Evolutionary conservation across 2,797 vertebrate species (phyloP), one percentile per base, ranked within the genome.

Genomic region (Cottoperca gobio): DNA sequence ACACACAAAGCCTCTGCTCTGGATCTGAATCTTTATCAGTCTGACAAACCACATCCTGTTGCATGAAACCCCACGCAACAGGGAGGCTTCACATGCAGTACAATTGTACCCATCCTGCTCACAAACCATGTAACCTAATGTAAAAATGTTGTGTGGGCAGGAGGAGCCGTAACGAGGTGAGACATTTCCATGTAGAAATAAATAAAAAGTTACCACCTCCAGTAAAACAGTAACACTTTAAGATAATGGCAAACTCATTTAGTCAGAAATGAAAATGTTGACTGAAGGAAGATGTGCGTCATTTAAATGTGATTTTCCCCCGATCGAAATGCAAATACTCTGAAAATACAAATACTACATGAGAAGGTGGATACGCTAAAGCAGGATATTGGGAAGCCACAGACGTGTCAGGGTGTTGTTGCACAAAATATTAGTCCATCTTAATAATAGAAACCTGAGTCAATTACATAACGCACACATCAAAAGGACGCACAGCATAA

Each of bases 41-140:
- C 73, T 75, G 24, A 87, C 83, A 68, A 83, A 95, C 93, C 94
- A 95, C 94, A 95, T 95, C 94, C 94, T 93, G 89, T 90, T 83
- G 61, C 89, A 93, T 73, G 68, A 74, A 91, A 89, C 85, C 81
- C 88, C 87, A 80, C 86, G 53, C 86, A 85, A 72, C 81, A 88
- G 65, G 76, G 87, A 83, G 76, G 57, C 76, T 84, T 59, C 31
- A 82, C 53, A 74, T 61, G 80, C 70, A 85, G 37, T 57, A n/a
- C 42, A 58, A 79, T 84, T 85, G 46, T 86, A 87, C 64, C 71
- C 57, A 81, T 74, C 69, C 78, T 69, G 67, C 62, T 78, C 59
- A 77, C 48, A 60, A 70, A 71, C 46, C 57, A 58, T 57, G 49
- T 61, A 74, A 70, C 45, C 71, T 61, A 70, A 82, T 54, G 50